These are phyloP conservation scores for Drosophila pachea DNA, from an alignment of 1,140 invertebrate species.

Conservation along the genomic window DNA sequence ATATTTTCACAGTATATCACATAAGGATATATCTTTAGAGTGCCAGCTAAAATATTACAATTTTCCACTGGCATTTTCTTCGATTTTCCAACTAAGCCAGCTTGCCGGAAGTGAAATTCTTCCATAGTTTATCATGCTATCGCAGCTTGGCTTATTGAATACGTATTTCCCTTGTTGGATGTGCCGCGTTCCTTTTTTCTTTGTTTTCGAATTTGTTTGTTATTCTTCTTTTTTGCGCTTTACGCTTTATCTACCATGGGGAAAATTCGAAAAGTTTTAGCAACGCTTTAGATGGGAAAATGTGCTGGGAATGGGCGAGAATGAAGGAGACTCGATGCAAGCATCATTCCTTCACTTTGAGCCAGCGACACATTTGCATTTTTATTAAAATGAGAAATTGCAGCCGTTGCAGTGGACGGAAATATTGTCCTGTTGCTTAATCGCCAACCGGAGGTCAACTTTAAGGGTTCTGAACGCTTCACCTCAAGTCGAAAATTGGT, in stretches of 20 bases:
- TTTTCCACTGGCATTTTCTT: neutral
- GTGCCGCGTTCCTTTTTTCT: slow-evolving; percentile 7
- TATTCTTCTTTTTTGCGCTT: slow-evolving; percentile 8
- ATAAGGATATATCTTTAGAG: too few species aligned
- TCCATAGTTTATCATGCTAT: slow-evolving; percentile 31
- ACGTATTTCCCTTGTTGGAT: slow-evolving; percentile 50
- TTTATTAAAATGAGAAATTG: slow-evolving; percentile 75
- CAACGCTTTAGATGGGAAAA: slow-evolving; percentile 59
- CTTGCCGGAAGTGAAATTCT: slow-evolving; percentile 11
- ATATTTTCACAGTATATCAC: too few species aligned
- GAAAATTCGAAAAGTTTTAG: slow-evolving; percentile 65
- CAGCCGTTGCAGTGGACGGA: slow-evolving; percentile 60
- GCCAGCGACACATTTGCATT: slow-evolving; percentile 68
- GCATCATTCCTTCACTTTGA: slow-evolving; percentile 59
- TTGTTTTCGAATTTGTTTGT: slow-evolving; percentile 9
- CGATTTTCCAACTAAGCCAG: slow-evolving; percentile 18
- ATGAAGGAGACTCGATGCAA: neutral
- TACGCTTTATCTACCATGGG: slow-evolving; percentile 36
- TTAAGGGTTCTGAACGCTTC: too few species aligned
- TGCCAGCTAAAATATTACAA: too few species aligned
- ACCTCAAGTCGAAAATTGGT: too few species aligned
- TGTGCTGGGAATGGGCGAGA: slow-evolving; percentile 1
- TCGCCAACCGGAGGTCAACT: slow-evolving; percentile 19
- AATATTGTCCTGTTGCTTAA: slow-evolving; percentile 25
- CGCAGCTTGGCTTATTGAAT: slow-evolving; percentile 61